Base-by-base conservation (phyloP, 2,113 vertebrate species). In the Scatophagus argus region DNA sequence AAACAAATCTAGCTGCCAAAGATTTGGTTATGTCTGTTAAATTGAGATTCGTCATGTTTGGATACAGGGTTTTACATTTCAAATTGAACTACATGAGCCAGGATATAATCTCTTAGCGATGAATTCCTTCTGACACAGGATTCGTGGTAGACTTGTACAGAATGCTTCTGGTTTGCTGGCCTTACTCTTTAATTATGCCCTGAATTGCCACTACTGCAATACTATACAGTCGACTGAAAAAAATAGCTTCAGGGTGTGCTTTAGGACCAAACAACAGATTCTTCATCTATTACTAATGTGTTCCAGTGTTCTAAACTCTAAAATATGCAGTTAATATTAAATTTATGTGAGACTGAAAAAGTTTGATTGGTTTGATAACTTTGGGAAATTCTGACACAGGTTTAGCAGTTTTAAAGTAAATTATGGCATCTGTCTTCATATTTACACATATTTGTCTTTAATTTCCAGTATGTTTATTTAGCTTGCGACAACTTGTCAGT, bases 201-300 rank as follows among this genome's bases (percentile, higher is more conserved):
- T 19, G 11, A 60, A 55, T 47, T 46, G 17, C n/a, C 41, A 71
- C 65, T 29, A 70, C 36, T 82, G 65, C 34, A 38, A 41, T 23
- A 52, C 38, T 39, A 44, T 27, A n/a, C 59, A 60, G n/a, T 19
- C 8, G 3, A 29, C 11, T 23, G 27, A 58, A 54, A 49, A n/a
- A n/a, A 73, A 58, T 59, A 67, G 34, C 65, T 70, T 12, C 14
- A 6, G 14, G 52, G 19, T 64, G 60, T 51, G 66, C 64, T 81
- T 59, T 3, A 44, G 39, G 21, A 32, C 41, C 5, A n/a, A 64
- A 59, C 31, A 77, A 27, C 60, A 64, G 39, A 63, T 39, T 32
- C 3, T 29, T 17, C 60, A 52, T 67, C 56, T 29, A 43, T 58
- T 54, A 38, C 46, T 54, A 31, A 77, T 41, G 34, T 13, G 43